Conservation (phyloP, 2,797 vertebrate species). For the Molossus molossus region DNA sequence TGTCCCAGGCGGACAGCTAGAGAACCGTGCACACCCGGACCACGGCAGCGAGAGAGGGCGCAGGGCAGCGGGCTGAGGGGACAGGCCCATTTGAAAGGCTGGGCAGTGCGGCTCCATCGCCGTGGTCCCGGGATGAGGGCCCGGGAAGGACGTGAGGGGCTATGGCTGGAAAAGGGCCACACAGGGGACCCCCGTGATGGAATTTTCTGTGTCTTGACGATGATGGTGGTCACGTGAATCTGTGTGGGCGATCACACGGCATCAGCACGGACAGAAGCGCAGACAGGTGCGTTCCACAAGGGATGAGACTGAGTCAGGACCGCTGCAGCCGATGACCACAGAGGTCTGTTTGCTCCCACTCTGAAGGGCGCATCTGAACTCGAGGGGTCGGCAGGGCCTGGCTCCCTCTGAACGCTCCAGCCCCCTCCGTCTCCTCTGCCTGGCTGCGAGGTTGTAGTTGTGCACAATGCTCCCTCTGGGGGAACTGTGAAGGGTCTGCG, state of each 20-base stretch:
- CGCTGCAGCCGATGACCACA: fast-evolving
- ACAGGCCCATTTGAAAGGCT: too few species aligned
- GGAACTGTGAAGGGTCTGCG: fast-evolving
- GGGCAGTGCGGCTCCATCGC: too few species aligned
- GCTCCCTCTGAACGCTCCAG: too few species aligned
- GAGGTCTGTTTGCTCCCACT: fast-evolving
- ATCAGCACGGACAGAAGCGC: background rate
- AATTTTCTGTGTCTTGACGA: background rate
- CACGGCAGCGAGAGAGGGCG: too few species aligned
- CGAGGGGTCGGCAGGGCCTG: fast-evolving
- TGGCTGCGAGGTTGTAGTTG: fast-evolving
- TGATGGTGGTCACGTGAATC: too few species aligned
- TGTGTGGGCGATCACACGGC: background rate
- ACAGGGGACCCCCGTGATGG: too few species aligned
- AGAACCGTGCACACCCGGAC: too few species aligned
- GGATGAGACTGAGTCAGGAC: background rate
- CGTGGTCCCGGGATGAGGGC: too few species aligned
- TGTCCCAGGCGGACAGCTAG: background rate
- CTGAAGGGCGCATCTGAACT: background rate
- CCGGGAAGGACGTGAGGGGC: background rate
- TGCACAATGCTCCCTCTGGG: fast-evolving
- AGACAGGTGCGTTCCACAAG: background rate
- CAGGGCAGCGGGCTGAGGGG: too few species aligned
- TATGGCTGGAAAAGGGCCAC: fast-evolving
- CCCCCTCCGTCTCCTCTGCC: background rate